phyloP scores from a whole-genome alignment of 2,888 invertebrate species.

The Lymantria dispar region DNA sequence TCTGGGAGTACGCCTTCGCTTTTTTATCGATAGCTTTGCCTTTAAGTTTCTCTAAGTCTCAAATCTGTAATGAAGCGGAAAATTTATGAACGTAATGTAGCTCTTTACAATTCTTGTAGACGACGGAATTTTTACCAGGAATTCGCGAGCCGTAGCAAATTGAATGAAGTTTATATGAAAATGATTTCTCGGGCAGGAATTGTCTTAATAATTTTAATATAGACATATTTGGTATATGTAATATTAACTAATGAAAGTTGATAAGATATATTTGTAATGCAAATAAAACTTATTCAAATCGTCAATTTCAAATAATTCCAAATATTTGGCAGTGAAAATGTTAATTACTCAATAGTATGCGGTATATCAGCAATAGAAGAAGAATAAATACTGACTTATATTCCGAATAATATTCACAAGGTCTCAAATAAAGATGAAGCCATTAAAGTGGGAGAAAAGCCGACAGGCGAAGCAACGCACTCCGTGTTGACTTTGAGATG shows the following conservation, averaged over 20 bases:
- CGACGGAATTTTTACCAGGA: conserved; percentile 7
- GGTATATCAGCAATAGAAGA: not conserved
- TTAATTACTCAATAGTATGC: not conserved
- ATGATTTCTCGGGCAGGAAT: not conserved
- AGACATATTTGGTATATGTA: too few relatives aligned
- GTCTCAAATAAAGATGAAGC: conserved; percentile 50
- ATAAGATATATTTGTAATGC: too few relatives aligned
- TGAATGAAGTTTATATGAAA: conserved; percentile 3
- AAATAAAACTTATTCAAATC: too few relatives aligned
- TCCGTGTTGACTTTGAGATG: conserved; percentile 49
- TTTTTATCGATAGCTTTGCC: conserved; percentile 27
- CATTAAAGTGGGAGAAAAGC: conserved; percentile 44
- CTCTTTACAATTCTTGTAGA: conserved; percentile 9
- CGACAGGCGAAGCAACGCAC: conserved; percentile 41
- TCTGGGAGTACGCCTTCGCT: conserved; percentile 31
- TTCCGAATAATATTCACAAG: conserved; percentile 38
- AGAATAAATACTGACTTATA: not conserved
- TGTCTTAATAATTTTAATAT: too few relatives aligned
- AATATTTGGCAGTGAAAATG: not conserved
- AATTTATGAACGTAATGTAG: conserved; percentile 23
- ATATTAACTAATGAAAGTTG: too few relatives aligned
- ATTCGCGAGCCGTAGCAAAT: conserved; percentile 10
- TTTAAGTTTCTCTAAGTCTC: conserved; percentile 24
- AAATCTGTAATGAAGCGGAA: conserved; percentile 34
- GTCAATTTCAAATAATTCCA: not conserved